phyloP scores from a whole-genome alignment of 92 coral and sea anemone species.

The Isaurus tuberculatus region DNA sequence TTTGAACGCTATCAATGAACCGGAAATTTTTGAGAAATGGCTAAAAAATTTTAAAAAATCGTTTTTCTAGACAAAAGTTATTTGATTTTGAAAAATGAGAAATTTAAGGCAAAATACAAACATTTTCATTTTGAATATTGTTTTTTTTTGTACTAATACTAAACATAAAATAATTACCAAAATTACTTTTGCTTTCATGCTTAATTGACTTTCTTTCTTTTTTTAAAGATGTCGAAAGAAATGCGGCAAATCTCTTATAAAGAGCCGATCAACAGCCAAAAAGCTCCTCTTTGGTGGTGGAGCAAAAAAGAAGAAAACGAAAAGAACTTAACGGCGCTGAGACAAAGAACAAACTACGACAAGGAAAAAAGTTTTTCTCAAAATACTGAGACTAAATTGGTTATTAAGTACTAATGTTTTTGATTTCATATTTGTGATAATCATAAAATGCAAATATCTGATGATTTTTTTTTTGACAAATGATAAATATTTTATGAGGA shows the following conservation, averaged over 20 bases:
- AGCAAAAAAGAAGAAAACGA: slow-evolving; percentile 43
- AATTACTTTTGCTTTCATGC: background rate
- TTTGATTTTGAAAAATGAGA: too few relatives aligned
- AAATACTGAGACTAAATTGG: background rate
- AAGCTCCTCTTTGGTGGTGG: slow-evolving; percentile 38
- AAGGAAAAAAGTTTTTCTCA: background rate
- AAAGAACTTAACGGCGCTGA: background rate
- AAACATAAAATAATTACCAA: background rate
- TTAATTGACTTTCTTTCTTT: background rate
- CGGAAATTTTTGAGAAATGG: background rate
- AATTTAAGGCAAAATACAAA: too few relatives aligned
- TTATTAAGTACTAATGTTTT: background rate
- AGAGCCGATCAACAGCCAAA: slow-evolving; percentile 23
- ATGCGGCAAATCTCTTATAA: slow-evolving; percentile 42
- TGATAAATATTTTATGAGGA: background rate
- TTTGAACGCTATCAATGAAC: background rate
- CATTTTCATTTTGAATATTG: too few relatives aligned
- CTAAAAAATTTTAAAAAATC: background rate
- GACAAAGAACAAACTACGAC: background rate
- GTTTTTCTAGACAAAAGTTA: too few relatives aligned
- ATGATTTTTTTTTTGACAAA: background rate
- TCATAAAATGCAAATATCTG: background rate
- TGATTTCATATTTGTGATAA: background rate
- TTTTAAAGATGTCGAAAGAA: slow-evolving; percentile 42
- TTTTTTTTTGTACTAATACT: background rate